Percentiles rank a stretch among this genome's conserved stretches.
These are phyloP conservation scores for Galago senegalensis DNA, from an alignment of 2,797 vertebrate genomes.

Conservation along the genomic window DNA sequence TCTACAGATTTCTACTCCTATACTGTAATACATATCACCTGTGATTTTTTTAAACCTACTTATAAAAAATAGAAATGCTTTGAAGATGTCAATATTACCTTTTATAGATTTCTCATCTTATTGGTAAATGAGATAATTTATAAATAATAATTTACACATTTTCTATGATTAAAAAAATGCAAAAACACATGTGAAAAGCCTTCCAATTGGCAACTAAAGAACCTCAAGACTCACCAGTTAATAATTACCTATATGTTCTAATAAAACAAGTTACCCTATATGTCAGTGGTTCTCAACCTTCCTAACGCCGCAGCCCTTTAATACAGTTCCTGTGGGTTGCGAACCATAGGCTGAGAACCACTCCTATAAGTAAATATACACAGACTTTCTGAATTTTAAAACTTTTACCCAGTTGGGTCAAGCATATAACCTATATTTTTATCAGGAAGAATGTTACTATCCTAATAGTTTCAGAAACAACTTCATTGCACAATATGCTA, in stretches of 20 bases:
- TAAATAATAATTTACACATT: conserved; percentile 21
- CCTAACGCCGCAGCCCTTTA: too few species aligned
- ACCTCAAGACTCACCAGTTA: conserved; percentile 53
- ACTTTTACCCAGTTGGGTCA: conserved; percentile 55
- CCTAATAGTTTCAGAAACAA: conserved; percentile 58
- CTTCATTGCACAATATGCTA: neutral
- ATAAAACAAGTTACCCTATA: conserved; percentile 16
- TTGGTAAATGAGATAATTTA: conserved; percentile 12
- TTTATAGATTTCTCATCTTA: conserved; percentile 50
- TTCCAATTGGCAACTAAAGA: conserved; percentile 52
- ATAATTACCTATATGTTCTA: conserved; percentile 51
- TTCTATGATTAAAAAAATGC: conserved; percentile 51
- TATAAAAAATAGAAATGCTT: conserved; percentile 20
- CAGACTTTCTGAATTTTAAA: conserved; percentile 56
- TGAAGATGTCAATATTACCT: conserved; percentile 30
- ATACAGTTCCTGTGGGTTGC: too few species aligned
- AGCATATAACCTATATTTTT: conserved; percentile 43
- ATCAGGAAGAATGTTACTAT: conserved; percentile 4
- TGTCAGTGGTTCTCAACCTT: neutral
- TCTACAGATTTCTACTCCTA: conserved; percentile 71
- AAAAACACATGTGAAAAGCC: neutral
- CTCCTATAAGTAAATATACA: neutral
- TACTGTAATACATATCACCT: conserved; percentile 40
- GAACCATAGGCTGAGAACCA: too few species aligned
- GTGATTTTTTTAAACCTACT: conserved; percentile 11